phyloP scores from a whole-genome alignment of 1,140 invertebrate species.

The Mactra quadrangularis region DNA sequence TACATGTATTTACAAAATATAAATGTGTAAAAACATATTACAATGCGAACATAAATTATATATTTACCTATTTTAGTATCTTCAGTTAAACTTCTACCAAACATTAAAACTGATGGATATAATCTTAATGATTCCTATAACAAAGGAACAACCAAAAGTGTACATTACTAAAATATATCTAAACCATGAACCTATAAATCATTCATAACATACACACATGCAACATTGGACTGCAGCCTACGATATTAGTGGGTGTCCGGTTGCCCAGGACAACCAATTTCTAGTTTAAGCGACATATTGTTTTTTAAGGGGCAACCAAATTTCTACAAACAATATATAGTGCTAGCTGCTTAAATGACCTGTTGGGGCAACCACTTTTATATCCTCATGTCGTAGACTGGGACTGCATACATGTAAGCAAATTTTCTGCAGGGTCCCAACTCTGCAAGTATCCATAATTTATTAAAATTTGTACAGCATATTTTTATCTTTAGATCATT shows the following conservation, averaged over 20 bases:
- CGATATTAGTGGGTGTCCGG: background rate
- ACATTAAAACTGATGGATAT: constrained; percentile 94
- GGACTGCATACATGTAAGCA: background rate
- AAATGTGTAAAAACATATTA: too few relatives aligned
- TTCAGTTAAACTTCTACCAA: constrained; percentile 89
- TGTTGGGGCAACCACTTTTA: background rate
- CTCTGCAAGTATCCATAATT: too few relatives aligned
- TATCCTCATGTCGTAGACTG: background rate
- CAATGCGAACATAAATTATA: too few relatives aligned
- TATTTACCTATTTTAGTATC: constrained; percentile 85
- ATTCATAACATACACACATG: background rate
- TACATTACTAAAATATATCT: background rate
- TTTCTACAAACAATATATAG: too few relatives aligned
- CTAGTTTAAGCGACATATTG: too few relatives aligned
- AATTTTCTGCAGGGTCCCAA: too few relatives aligned
- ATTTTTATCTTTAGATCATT: too few relatives aligned
- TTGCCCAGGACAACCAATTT: too few relatives aligned
- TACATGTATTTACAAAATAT: too few relatives aligned
- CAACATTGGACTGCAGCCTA: background rate
- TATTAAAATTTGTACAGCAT: too few relatives aligned
- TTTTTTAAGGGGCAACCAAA: background rate
- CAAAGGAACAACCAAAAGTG: constrained; percentile 25
- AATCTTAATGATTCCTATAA: constrained; percentile 87
- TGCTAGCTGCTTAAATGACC: too few relatives aligned
- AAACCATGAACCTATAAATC: background rate